Evolutionary conservation across 1,140 invertebrate species (phyloP).

Genomic region (Drosophila ambigua): DNA sequence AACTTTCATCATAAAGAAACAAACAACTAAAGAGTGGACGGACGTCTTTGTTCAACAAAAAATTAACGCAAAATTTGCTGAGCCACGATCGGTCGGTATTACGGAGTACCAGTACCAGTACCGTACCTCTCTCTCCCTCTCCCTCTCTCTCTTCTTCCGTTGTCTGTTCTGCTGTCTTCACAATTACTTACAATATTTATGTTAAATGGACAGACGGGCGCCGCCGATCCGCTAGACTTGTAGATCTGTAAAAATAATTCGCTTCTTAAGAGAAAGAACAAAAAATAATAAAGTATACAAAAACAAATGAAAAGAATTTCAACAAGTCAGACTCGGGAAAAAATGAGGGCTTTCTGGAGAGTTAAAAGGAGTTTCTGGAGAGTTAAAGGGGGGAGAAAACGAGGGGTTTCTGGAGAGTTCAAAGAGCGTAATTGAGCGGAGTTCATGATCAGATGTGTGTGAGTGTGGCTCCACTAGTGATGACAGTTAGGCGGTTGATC

Average conservation of each 20-base stretch:
- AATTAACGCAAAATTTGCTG: slow-evolving; percentile 75
- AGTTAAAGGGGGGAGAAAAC: too few relatives aligned
- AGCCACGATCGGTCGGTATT: slow-evolving; percentile 35
- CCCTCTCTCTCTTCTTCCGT: slow-evolving; percentile 9
- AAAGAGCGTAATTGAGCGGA: too few relatives aligned
- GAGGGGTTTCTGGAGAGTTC: too few relatives aligned
- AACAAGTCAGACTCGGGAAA: too few relatives aligned
- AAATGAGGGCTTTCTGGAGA: too few relatives aligned
- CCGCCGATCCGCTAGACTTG: slow-evolving; percentile 45
- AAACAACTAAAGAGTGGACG: slow-evolving; percentile 7
- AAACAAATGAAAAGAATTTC: too few relatives aligned
- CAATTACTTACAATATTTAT: slow-evolving; percentile 81
- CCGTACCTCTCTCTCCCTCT: slow-evolving; percentile 3
- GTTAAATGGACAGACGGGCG: slow-evolving; percentile 72
- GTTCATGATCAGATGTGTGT: too few relatives aligned
- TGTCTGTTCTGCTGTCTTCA: slow-evolving; percentile 42
- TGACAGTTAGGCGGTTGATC: neutral
- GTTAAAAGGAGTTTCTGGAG: too few relatives aligned
- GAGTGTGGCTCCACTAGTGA: too few relatives aligned
- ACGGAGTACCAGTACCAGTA: too few relatives aligned
- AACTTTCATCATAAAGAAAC: slow-evolving; percentile 39
- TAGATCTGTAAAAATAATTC: slow-evolving; percentile 53
- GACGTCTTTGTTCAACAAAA: slow-evolving; percentile 18
- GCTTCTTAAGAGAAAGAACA: slow-evolving; percentile 33
- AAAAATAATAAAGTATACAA: neutral